These are phyloP conservation scores for Tragelaphus eurycerus DNA, from an alignment of 2,797 vertebrate genomes.

Conservation along the genomic window DNA sequence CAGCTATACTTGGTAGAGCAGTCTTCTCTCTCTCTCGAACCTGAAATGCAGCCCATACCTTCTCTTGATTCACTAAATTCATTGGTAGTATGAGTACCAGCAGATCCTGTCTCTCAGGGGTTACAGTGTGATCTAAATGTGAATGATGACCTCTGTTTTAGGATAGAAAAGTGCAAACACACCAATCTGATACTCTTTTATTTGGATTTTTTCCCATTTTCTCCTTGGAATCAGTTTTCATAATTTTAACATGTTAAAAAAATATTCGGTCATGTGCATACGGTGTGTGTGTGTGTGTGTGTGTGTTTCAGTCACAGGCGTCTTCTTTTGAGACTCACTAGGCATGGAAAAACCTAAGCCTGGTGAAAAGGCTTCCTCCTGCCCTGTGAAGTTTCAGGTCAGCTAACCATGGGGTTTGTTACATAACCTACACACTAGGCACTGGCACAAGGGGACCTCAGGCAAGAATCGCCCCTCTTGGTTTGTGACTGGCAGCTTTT, in stretches of 20 bases:
- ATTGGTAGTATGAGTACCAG: not conserved
- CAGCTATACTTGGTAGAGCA: conserved; percentile 32
- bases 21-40: conserved; percentile 39
- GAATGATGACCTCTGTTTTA: conserved; percentile 53
- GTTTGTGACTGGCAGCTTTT: conserved; percentile 78
- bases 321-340: not conserved
- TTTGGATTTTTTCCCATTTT: conserved; percentile 43
- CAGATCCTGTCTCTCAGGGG: not conserved
- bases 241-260: conserved; percentile 48
- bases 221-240: conserved; percentile 48
- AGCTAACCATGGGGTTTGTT: not conserved
- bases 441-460: conserved; percentile 68
- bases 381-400: not conserved
- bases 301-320: not conserved
- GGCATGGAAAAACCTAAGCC: not conserved
- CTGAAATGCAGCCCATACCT: not conserved
- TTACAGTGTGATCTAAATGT: conserved; percentile 45
- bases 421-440: conserved; percentile 58
- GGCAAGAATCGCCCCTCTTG: conserved; percentile 74
- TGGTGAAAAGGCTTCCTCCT: not conserved
- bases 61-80: not conserved
- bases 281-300: not conserved
- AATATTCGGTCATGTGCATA: not conserved
- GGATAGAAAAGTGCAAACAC: conserved; percentile 35
- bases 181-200: conserved; percentile 21